phyloP scores from a whole-genome alignment of 2,113 vertebrate genomes.

The Motacilla alba region DNA sequence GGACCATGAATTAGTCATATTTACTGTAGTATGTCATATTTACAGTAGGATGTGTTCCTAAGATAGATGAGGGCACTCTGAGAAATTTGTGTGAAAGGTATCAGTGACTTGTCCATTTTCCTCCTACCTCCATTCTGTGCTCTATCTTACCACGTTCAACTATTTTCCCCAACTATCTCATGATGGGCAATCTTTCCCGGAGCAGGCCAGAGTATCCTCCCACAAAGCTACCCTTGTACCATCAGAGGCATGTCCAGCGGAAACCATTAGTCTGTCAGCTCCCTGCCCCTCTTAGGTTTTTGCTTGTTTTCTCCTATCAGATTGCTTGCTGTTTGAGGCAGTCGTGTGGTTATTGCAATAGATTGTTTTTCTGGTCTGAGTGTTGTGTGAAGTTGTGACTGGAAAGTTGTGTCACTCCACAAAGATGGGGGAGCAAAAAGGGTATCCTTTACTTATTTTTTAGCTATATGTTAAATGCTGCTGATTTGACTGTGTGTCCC shows the following conservation, averaged over 20 bases:
- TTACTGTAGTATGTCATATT: slow-evolving; percentile 24
- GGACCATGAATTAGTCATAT: slow-evolving; percentile 41
- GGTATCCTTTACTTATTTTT: not conserved
- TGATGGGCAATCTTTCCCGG: not conserved
- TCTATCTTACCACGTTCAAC: not conserved
- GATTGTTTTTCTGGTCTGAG: not conserved
- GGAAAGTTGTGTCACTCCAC: not conserved
- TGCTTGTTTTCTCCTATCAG: not conserved
- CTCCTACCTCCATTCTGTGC: not conserved
- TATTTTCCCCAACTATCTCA: not conserved
- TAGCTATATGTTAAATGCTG: not conserved
- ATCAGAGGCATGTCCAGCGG: not conserved
- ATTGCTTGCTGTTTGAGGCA: not conserved
- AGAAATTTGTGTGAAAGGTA: slow-evolving; percentile 23
- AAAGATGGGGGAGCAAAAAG: not conserved
- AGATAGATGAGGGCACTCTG: not conserved
- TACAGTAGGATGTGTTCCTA: slow-evolving; percentile 18
- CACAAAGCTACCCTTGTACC: not conserved
- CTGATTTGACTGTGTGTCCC: not conserved
- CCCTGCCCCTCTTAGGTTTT: not conserved
- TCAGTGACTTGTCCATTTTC: not conserved
- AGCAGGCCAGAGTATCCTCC: not conserved
- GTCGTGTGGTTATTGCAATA: not conserved
- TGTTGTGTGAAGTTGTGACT: not conserved
- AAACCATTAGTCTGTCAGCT: not conserved